Percentiles rank a stretch among this genome's conserved stretches.
phyloP scores from a whole-genome alignment of 2,888 invertebrate species.

The Heliconius ethilla region DNA sequence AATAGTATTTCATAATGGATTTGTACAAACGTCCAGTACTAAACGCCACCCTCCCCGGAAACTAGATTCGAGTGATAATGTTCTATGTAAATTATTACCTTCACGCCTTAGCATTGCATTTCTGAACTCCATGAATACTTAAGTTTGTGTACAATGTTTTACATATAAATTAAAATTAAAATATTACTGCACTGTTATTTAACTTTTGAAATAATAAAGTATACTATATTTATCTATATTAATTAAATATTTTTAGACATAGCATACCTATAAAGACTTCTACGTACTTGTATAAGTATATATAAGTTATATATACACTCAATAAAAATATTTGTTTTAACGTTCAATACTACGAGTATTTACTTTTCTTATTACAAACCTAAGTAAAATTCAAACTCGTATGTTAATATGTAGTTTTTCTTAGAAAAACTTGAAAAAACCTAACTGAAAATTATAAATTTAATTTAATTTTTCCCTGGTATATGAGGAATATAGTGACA shows the following conservation, averaged over 20 bases:
- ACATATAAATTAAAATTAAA: not conserved
- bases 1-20: constrained; percentile 18
- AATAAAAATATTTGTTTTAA: no score
- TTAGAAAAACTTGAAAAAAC: not conserved
- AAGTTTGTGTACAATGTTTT: constrained; percentile 5
- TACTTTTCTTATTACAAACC: not conserved
- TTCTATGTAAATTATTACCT: constrained; percentile 36
- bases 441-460: not conserved
- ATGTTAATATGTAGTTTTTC: no score
- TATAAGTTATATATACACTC: no score
- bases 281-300: no score
- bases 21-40: constrained; percentile 20
- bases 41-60: constrained; percentile 24
- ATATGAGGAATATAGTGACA: not conserved
- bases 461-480: not conserved
- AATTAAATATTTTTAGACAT: no score
- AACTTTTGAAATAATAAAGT: no score
- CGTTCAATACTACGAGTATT: no score
- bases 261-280: no score
- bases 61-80: constrained; percentile 32
- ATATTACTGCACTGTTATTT: no score
- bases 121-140: constrained; percentile 31
- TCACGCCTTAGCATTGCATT: constrained; percentile 30
- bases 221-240: no score
- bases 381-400: not conserved